Evolutionary conservation across 2,113 vertebrate genomes (phyloP).

Genomic region (Nothoprocta perdicaria): DNA sequence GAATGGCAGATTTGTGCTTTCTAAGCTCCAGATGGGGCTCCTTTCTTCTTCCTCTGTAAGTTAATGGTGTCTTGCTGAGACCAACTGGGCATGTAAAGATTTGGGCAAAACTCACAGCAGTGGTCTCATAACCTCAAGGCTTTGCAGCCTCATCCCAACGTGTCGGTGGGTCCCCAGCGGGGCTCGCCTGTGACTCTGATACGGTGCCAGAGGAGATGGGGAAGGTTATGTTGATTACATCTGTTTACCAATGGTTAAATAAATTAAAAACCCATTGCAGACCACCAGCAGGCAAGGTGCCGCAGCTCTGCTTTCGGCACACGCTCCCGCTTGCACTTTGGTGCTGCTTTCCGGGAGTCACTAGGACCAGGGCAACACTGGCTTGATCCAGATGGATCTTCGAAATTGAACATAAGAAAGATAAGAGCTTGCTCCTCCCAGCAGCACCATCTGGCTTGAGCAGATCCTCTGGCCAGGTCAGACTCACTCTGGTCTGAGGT

Average conservation of each 20-base stretch:
- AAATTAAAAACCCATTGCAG: constrained; percentile 84
- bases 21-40: constrained; percentile 76
- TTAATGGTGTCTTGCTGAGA: constrained; percentile 90
- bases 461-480: background rate
- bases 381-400: background rate
- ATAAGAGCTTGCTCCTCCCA: fast-evolving
- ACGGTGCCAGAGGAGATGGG: constrained; percentile 60
- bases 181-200: constrained; percentile 63
- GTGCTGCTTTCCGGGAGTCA: background rate
- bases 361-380: background rate
- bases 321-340: background rate
- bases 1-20: constrained; percentile 73
- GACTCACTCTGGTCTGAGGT: background rate
- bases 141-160: constrained; percentile 48
- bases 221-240: constrained; percentile 81
- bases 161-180: constrained; percentile 44
- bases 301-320: background rate
- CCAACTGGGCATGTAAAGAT: constrained; percentile 91
- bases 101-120: constrained; percentile 85
- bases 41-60: constrained; percentile 73
- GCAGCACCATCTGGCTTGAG: background rate
- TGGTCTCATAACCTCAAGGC: constrained; percentile 74
- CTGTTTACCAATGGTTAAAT: constrained; percentile 88
- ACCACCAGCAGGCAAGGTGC: constrained; percentile 77
- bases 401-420: background rate